Base-by-base conservation (phyloP, 2,888 invertebrate species). In the Spisula subtruncata region DNA sequence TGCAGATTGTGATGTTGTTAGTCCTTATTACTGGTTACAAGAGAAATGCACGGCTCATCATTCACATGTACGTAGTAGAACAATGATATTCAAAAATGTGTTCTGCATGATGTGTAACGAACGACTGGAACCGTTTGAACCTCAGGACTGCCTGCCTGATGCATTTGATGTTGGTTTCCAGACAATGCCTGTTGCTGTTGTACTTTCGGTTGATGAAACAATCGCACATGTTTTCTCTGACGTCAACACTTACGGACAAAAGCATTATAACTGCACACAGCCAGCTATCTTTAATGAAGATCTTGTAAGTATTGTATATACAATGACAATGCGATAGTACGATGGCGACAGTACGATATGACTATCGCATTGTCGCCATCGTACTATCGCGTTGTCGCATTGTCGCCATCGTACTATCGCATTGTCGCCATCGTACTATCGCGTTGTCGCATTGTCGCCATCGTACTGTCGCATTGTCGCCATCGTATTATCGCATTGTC, bases 51-150 rank as follows among this genome's bases (percentile, higher is more conserved):
- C 1, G 25, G 25, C 60, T 25, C 25, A 25, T 66, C 25, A 66
- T 66, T n/a, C 60, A 6, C 60, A 20, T 0, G 60, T 66, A 25
- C 1, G 10, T n/a, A n/a, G 25, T 12, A n/a, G 10, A 66, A 25
- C 10, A 0, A 4, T 66, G n/a, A 12, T 25, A 25, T 66, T 25
- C 25, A 66, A 66, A n/a, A 66, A 66, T 25, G 60, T 66, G 25
- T 66, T 66, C 25, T 66, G 60, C 25, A 25, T 66, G 60, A 66
- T 66, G 60, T 66, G 60, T 66, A 66, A 66, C n/a, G 60, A 66
- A 25, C 25, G 0, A 25, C 10, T 66, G 8, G 25, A 25, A 25
- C 25, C 2, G 20, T 25, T 66, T 66, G 60, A 25, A 25, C 10
- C 20, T 6, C 12, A n/a, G 10, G 25, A 25, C n/a, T 66, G 60